Evolutionary conservation across 2,797 vertebrate genomes (phyloP).

Genomic region (Gymnodraco acuticeps): DNA sequence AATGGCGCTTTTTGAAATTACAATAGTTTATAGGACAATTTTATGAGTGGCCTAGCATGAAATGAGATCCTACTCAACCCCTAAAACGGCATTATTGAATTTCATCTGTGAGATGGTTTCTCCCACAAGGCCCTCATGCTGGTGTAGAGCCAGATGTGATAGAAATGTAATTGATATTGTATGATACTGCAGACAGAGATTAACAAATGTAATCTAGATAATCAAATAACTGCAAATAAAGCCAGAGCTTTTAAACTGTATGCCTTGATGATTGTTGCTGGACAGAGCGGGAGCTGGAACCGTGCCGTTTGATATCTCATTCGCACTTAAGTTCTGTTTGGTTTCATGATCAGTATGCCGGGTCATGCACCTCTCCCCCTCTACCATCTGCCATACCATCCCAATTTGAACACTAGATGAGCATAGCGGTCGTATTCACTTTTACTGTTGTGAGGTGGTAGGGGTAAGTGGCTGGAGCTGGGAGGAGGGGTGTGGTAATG

Average conservation of each 20-base stretch:
- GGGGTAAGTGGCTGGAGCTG: slow-evolving; percentile 17
- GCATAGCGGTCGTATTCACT: slow-evolving; percentile 61
- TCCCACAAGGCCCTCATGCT: slow-evolving; percentile 55
- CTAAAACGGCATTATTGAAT: slow-evolving; percentile 81
- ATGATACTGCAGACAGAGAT: slow-evolving; percentile 69
- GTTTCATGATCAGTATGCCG: slow-evolving; percentile 73
- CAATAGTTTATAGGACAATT: slow-evolving; percentile 75
- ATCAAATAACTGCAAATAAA: slow-evolving; percentile 70
- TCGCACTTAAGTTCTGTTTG: background rate
- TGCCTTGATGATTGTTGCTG: slow-evolving; percentile 26
- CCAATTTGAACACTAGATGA: slow-evolving; percentile 58
- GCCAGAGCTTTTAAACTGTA: slow-evolving; percentile 35
- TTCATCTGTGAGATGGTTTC: slow-evolving; percentile 65
- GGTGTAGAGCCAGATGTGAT: slow-evolving; percentile 73
- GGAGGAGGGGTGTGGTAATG: slow-evolving; percentile 56
- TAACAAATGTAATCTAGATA: slow-evolving; percentile 78
- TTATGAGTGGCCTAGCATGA: slow-evolving; percentile 84
- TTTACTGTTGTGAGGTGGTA: slow-evolving; percentile 37
- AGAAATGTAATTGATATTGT: slow-evolving; percentile 72
- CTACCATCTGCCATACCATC: slow-evolving; percentile 69
- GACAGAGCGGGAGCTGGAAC: background rate
- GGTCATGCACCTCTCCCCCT: slow-evolving; percentile 65
- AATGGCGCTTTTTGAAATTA: slow-evolving; percentile 74
- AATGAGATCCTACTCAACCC: slow-evolving; percentile 80
- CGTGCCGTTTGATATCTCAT: background rate